Evolutionary conservation across 1,140 invertebrate species (phyloP).

Genomic region (Stenopsyche tienmushanensis): DNA sequence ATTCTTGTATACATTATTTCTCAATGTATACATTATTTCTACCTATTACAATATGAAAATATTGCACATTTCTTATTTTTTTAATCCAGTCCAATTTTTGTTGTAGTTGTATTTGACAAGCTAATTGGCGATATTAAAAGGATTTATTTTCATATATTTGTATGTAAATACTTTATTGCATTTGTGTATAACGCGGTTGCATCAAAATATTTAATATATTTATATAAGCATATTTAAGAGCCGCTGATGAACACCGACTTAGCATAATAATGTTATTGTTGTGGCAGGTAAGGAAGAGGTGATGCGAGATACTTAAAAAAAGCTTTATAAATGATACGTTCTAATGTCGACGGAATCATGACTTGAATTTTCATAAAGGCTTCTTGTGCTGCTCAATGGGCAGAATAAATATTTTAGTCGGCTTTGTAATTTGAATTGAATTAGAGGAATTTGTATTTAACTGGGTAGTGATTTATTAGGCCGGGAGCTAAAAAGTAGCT

Average conservation of each 20-base stretch:
- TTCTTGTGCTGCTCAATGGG: conserved; percentile 22
- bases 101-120: too few relatives aligned
- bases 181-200: background rate
- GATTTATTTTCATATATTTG: background rate
- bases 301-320: background rate
- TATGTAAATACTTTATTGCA: background rate
- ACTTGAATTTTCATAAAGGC: conserved; percentile 23
- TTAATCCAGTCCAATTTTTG: too few relatives aligned
- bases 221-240: conserved; percentile 1
- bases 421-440: too few relatives aligned
- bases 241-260: conserved; percentile 2
- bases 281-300: conserved; percentile 19
- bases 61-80: too few relatives aligned
- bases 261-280: conserved; percentile 25
- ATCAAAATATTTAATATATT: background rate
- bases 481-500: too few relatives aligned
- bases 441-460: too few relatives aligned
- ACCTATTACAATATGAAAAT: too few relatives aligned
- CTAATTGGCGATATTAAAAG: too few relatives aligned
- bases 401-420: too few relatives aligned
- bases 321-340: background rate
- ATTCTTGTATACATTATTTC: too few relatives aligned
- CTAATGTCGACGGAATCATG: conserved; percentile 5
- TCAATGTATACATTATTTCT: too few relatives aligned
- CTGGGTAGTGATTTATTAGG: too few relatives aligned